Evolutionary conservation across 2,888 invertebrate genomes (phyloP).

Genomic region (Monopis laevigella): DNA sequence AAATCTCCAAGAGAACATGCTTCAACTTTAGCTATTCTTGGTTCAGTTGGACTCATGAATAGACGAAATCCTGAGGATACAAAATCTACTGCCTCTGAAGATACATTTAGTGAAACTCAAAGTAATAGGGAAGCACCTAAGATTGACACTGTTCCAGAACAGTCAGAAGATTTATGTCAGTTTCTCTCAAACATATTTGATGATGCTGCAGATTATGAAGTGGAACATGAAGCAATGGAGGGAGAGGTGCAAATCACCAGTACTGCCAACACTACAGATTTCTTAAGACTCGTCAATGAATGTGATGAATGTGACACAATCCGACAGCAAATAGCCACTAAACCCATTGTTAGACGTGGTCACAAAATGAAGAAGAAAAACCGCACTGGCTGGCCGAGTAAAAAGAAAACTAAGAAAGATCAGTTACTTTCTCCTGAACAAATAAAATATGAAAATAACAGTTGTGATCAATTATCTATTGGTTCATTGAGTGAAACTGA

Average conservation of each 20-base stretch:
- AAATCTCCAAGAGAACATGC: constrained; percentile 91
- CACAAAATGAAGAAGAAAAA: constrained; percentile 74
- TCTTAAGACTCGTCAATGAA: constrained; percentile 50
- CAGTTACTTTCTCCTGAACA: background rate
- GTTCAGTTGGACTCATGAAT: constrained; percentile 67
- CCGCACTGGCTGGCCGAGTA: constrained; percentile 83
- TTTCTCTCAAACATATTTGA: constrained; percentile 55
- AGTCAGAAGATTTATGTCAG: constrained; percentile 47
- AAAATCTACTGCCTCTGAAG: constrained; percentile 56
- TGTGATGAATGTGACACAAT: constrained; percentile 53
- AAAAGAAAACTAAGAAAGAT: constrained; percentile 44
- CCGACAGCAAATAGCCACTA: constrained; percentile 27
- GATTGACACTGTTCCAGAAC: constrained; percentile 28
- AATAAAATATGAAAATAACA: background rate
- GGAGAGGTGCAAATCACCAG: constrained; percentile 38
- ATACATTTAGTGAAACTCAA: constrained; percentile 44
- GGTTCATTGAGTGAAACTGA: no score
- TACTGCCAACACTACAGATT: constrained; percentile 46
- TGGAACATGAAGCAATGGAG: constrained; percentile 50
- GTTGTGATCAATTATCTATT: background rate
- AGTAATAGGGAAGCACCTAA: constrained; percentile 38
- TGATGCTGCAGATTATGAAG: constrained; percentile 52
- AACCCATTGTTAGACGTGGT: background rate
- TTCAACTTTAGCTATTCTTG: constrained; percentile 84
- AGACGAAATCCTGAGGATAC: constrained; percentile 57